Evolutionary conservation across 1,140 invertebrate genomes (phyloP).

Genomic region (Littorina saxatilis): DNA sequence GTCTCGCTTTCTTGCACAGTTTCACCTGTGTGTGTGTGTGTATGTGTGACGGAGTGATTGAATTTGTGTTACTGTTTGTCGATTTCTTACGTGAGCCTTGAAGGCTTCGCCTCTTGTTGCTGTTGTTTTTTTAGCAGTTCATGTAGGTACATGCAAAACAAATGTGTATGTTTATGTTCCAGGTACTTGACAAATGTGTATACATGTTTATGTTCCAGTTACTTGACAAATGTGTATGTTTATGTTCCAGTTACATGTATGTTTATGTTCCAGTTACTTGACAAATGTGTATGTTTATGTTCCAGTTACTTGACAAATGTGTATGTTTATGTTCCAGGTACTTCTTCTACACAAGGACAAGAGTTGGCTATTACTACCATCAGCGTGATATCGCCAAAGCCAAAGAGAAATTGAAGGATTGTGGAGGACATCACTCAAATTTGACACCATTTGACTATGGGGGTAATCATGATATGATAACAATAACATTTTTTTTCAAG

Average conservation of each 20-base stretch:
- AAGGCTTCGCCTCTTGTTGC: too few relatives aligned
- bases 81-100: too few relatives aligned
- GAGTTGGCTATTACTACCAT: slow-evolving; percentile 64
- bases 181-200: background rate
- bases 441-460: slow-evolving; percentile 56
- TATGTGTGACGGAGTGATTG: too few relatives aligned
- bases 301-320: slow-evolving; percentile 56
- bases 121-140: background rate
- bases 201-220: background rate
- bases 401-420: slow-evolving; percentile 56
- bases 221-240: background rate
- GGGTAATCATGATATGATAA: too few relatives aligned
- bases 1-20: too few relatives aligned
- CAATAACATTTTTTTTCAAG: too few relatives aligned
- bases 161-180: background rate
- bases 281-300: background rate
- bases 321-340: slow-evolving; percentile 53
- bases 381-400: slow-evolving; percentile 62
- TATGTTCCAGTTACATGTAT: slow-evolving; percentile 53
- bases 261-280: background rate
- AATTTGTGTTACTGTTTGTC: too few relatives aligned
- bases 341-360: slow-evolving; percentile 63
- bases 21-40: too few relatives aligned
- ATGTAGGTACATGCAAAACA: background rate
- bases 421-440: slow-evolving; percentile 51